These are phyloP conservation scores for Nemopilema nomurai DNA, from an alignment of 30 jellyfish, hydroid and myxozoan genomes.

Conservation along the genomic window DNA sequence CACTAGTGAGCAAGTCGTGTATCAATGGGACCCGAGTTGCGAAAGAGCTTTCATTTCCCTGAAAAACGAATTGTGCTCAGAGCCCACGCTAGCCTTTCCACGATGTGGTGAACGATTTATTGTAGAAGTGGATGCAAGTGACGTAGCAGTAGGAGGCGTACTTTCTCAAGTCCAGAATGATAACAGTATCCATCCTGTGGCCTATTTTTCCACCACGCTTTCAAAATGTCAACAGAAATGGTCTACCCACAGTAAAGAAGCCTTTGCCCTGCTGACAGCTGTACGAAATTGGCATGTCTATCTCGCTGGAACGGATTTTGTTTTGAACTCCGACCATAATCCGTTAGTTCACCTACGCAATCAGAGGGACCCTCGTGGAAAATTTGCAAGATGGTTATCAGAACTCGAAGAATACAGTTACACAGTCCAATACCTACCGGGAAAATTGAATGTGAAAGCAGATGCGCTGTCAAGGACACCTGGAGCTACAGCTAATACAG, in stretches of 20 bases:
- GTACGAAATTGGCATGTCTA: slow-evolving; percentile 42
- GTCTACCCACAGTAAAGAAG: slow-evolving; percentile 50
- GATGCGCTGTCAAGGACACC: slow-evolving; percentile 50
- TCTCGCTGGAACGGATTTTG: slow-evolving; percentile 31
- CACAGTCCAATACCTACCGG: slow-evolving; percentile 38
- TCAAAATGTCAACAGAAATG: slow-evolving; percentile 17
- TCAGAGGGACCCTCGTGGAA: slow-evolving; percentile 54
- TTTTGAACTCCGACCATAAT: slow-evolving; percentile 50
- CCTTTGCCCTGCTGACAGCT: slow-evolving; percentile 41
- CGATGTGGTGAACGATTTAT: slow-evolving; percentile 20
- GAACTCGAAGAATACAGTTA: slow-evolving; percentile 39
- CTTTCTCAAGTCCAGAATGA: slow-evolving; percentile 29
- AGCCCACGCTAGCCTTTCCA: slow-evolving; percentile 15
- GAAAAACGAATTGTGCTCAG: slow-evolving; percentile 2
- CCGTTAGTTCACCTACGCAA: slow-evolving; percentile 34
- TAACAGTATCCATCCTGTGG: slow-evolving; percentile 46
- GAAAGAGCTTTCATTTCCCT: slow-evolving; percentile 1
- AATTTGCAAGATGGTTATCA: slow-evolving; percentile 37
- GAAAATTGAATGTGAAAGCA: slow-evolving; percentile 45
- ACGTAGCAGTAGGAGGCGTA: slow-evolving; percentile 44
- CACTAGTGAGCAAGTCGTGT: slow-evolving; percentile 10
- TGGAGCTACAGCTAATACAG: slow-evolving; percentile 11
- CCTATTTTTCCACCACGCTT: slow-evolving; percentile 37
- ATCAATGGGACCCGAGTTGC: slow-evolving; percentile 2
- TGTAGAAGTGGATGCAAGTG: slow-evolving; percentile 48